These are phyloP conservation scores for Syrphus vitripennis DNA, from an alignment of 2,888 invertebrate genomes.

Conservation along the genomic window DNA sequence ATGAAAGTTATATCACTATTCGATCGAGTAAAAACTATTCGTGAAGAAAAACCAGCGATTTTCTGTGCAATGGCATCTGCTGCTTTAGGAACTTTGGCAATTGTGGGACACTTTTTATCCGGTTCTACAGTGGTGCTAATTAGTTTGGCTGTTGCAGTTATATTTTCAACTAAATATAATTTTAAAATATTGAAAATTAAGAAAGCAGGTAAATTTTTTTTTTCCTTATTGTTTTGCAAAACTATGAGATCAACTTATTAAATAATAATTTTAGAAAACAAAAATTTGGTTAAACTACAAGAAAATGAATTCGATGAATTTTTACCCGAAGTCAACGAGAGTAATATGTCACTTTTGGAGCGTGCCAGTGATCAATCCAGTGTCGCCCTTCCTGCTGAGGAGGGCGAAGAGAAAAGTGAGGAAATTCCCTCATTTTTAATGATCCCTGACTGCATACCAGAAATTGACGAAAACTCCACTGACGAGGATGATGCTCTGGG, in stretches of 20 bases:
- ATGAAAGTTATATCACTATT: constrained; percentile 72
- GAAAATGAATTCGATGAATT: constrained; percentile 78
- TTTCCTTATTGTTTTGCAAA: no score
- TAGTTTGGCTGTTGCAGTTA: constrained; percentile 75
- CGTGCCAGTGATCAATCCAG: constrained; percentile 79
- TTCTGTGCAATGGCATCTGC: constrained; percentile 75
- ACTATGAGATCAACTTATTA: not conserved
- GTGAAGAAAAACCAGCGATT: constrained; percentile 76
- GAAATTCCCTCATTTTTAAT: constrained; percentile 80
- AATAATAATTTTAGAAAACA: constrained; percentile 72
- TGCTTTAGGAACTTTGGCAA: constrained; percentile 75
- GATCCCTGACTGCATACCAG: constrained; percentile 80
- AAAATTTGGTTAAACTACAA: constrained; percentile 75
- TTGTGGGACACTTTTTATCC: constrained; percentile 78
- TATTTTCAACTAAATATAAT: constrained; percentile 78
- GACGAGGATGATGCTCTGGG: constrained; percentile 75
- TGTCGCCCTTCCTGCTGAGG: constrained; percentile 74
- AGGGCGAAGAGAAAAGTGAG: constrained; percentile 78
- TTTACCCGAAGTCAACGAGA: constrained; percentile 79
- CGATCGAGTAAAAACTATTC: constrained; percentile 73
- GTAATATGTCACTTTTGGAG: constrained; percentile 78
- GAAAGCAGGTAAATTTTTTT: constrained; percentile 74
- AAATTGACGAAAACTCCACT: constrained; percentile 79
- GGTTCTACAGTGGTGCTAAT: constrained; percentile 77
- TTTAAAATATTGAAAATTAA: constrained; percentile 78